Conservation (phyloP, 2,113 vertebrate genomes). For the Erythrolamprus reginae region DNA sequence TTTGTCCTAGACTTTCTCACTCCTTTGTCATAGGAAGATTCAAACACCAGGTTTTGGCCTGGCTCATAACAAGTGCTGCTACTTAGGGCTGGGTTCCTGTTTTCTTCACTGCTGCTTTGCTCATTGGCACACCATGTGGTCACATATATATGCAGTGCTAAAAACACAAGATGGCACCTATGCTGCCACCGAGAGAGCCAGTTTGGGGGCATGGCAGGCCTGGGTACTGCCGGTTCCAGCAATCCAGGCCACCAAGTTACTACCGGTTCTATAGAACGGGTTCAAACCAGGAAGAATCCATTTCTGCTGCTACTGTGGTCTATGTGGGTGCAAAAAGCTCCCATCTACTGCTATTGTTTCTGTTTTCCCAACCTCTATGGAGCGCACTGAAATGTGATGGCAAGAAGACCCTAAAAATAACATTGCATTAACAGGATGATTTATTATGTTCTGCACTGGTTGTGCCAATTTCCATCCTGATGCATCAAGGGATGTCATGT, state of each 20-base stretch:
- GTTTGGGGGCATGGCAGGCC: no score
- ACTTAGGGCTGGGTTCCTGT: neutral
- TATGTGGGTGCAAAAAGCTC: neutral
- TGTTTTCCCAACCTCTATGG: neutral
- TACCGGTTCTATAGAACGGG: no score
- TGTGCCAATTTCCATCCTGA: neutral
- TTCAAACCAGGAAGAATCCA: no score
- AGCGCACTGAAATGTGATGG: neutral
- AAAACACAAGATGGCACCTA: no score
- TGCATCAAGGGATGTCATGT: neutral
- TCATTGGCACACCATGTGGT: no score
- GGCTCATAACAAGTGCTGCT: neutral
- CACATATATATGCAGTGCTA: no score
- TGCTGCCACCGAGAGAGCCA: no score
- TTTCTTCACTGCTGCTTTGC: no score
- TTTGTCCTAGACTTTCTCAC: neutral
- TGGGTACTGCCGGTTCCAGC: no score
- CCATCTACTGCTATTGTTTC: constrained; percentile 34
- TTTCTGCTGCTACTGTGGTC: neutral
- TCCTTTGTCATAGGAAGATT: neutral
- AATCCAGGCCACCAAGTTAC: no score
- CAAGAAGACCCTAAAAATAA: neutral
- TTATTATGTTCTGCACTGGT: neutral
- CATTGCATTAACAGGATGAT: neutral
- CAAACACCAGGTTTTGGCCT: neutral